Conservation (phyloP, 2,113 vertebrate genomes). For the Misgurnus mizolepis region DNA sequence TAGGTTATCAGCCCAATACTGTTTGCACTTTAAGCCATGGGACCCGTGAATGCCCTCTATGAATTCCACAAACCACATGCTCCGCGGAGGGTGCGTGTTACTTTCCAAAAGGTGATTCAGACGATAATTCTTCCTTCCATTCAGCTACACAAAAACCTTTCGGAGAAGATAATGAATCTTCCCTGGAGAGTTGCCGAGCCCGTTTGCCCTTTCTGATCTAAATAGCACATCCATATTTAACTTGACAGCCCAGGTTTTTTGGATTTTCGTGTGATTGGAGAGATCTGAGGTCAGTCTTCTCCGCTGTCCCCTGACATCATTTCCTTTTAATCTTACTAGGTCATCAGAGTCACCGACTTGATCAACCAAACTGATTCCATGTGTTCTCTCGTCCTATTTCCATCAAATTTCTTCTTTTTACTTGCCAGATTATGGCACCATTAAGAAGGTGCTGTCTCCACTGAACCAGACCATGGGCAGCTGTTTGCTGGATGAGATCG, state of each 20-base stretch:
- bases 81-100: not conserved
- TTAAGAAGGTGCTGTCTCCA: conserved; percentile 93
- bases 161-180: conserved; percentile 40
- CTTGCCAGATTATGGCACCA: conserved; percentile 89
- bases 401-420: conserved; percentile 17
- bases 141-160: conserved; percentile 26
- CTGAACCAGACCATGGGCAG: conserved; percentile 82
- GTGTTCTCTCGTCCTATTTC: conserved; percentile 32
- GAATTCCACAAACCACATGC: not conserved
- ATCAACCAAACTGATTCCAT: conserved; percentile 46
- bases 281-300: conserved; percentile 26
- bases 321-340: conserved; percentile 20
- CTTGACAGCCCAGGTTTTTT: conserved; percentile 67
- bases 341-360: conserved; percentile 25
- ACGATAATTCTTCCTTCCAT: conserved; percentile 37
- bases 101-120: conserved; percentile 19
- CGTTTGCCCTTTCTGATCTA: conserved; percentile 16
- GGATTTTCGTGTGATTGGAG: conserved; percentile 13
- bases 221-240: conserved; percentile 43
- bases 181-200: conserved; percentile 1
- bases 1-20: conserved; percentile 43
- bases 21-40: conserved; percentile 43
- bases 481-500: conserved; percentile 93
- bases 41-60: conserved; percentile 31
- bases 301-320: conserved; percentile 21